Evolutionary conservation across 2,888 invertebrate genomes (phyloP).

Genomic region (Apamea crenata): DNA sequence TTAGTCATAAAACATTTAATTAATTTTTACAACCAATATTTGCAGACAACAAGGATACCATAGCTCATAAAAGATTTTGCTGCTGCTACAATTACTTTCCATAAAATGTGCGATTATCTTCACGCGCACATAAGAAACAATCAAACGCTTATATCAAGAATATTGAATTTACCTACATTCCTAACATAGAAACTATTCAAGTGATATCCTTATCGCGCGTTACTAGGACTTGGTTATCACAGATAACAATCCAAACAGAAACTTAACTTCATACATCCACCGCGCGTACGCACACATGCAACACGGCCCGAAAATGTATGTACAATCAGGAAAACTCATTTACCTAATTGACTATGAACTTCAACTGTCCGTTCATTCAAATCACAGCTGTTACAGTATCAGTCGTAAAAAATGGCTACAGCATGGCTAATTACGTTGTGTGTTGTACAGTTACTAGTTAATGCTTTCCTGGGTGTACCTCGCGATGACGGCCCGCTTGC

Average conservation of each 20-base stretch:
- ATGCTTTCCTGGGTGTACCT: too few relatives aligned
- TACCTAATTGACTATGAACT: neutral
- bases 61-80: neutral
- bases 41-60: neutral
- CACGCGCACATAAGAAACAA: neutral
- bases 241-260: slow-evolving; percentile 8
- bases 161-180: neutral
- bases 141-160: neutral
- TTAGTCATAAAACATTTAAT: neutral
- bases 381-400: neutral
- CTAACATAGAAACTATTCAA: neutral
- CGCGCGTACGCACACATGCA: neutral
- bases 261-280: neutral
- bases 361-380: neutral
- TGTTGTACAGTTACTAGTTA: neutral
- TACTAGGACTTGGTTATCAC: neutral
- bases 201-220: neutral
- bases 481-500: too few relatives aligned
- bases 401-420: too few relatives aligned
- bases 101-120: neutral
- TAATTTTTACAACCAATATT: neutral
- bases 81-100: neutral
- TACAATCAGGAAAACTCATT: neutral
- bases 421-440: too few relatives aligned
- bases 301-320: neutral